These are phyloP conservation scores for Zygaena filipendulae DNA, from an alignment of 2,888 invertebrate genomes.

Conservation along the genomic window DNA sequence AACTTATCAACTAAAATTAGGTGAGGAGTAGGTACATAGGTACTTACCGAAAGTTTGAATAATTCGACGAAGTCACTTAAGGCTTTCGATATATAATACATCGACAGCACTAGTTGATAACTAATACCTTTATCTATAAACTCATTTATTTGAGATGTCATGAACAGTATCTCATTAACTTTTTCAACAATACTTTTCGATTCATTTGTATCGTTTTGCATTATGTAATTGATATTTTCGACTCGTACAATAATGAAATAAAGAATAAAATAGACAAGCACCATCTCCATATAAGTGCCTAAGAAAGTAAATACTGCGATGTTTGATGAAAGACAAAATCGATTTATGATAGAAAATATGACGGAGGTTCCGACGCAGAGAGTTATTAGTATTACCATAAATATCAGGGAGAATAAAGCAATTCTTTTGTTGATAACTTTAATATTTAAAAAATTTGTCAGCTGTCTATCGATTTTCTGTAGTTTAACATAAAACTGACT, in stretches of 20 bases:
- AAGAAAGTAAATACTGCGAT: conserved; percentile 18
- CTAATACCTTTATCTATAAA: no score
- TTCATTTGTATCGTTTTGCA: conserved; percentile 17
- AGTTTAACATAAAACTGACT: conserved; percentile 37
- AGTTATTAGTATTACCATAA: no score
- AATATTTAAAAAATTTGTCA: conserved; percentile 20
- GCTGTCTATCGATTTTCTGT: conserved; percentile 36
- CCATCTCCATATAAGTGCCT: conserved; percentile 23
- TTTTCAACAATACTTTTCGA: conserved; percentile 10
- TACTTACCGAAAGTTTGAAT: conserved; percentile 17
- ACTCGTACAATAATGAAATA: conserved; percentile 24
- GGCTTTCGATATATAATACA: conserved; percentile 26
- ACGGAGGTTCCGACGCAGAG: no score
- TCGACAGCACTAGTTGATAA: no score
- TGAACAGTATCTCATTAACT: conserved; percentile 15
- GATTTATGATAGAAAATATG: no score
- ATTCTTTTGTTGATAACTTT: conserved; percentile 19
- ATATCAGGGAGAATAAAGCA: no score
- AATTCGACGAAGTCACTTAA: conserved; percentile 26
- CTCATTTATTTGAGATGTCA: no score
- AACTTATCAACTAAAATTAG: no score
- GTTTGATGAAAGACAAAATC: conserved; percentile 20
- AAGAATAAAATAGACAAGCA: conserved; percentile 24
- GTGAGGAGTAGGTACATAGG: no score
- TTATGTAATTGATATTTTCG: conserved; percentile 24